Conservation (phyloP, 2,888 invertebrate genomes). For the Pelosia muscerda region DNA sequence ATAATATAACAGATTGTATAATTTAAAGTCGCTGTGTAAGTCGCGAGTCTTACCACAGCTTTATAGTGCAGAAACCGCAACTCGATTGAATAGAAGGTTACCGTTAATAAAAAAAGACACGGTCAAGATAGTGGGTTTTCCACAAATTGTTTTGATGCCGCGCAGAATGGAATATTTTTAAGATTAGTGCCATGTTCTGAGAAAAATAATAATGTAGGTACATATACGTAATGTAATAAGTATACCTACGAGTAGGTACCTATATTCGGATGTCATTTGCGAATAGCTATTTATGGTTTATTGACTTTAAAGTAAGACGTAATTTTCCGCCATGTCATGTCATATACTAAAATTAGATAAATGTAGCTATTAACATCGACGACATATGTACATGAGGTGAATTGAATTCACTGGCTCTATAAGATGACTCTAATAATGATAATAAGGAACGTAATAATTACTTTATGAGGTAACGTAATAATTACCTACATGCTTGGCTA, state of each 20-base stretch:
- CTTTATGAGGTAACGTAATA: no score
- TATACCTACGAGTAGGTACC: background rate
- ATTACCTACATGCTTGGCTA: no score
- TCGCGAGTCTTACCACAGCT: background rate
- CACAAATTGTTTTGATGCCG: conserved; percentile 10
- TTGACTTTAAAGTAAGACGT: background rate
- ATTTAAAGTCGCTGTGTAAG: background rate
- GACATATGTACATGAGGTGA: no score
- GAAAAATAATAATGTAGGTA: conserved; percentile 1
- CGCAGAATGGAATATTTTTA: conserved; percentile 12
- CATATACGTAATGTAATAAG: background rate
- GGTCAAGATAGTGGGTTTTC: conserved; percentile 12
- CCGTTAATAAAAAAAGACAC: conserved; percentile 17
- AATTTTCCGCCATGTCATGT: background rate
- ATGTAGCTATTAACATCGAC: no score
- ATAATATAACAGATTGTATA: background rate
- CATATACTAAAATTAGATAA: background rate
- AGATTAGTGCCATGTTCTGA: conserved; percentile 5
- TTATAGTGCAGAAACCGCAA: conserved; percentile 17
- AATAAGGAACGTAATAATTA: no score
- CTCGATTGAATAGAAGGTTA: conserved; percentile 13
- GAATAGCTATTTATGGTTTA: background rate
- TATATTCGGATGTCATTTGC: background rate
- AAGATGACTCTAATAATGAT: no score
- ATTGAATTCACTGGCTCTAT: no score